These are phyloP conservation scores for Limnephilus auricula DNA, from an alignment of 2,888 invertebrate genomes.

Conservation along the genomic window DNA sequence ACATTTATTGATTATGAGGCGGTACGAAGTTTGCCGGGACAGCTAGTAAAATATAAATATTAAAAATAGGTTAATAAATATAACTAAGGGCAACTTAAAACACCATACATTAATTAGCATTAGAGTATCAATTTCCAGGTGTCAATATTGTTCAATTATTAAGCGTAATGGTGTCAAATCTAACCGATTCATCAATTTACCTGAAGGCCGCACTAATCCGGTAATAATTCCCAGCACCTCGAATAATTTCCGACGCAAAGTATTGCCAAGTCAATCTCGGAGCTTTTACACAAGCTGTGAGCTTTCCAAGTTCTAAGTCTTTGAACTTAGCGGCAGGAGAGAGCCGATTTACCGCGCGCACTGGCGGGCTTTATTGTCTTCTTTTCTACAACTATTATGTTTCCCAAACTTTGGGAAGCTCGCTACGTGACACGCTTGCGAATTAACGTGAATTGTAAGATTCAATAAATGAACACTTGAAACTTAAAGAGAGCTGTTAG, in stretches of 20 bases:
- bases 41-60: too few relatives aligned
- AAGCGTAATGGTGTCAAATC: not conserved
- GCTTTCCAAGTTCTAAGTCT: conserved; percentile 51
- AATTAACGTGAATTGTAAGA: not conserved
- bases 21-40: too few relatives aligned
- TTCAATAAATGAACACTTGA: not conserved
- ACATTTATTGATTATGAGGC: too few relatives aligned
- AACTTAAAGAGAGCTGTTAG: not conserved
- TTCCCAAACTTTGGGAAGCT: conserved; percentile 3
- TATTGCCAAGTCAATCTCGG: conserved; percentile 47
- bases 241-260: conserved; percentile 33
- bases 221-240: conserved; percentile 22
- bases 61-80: too few relatives aligned
- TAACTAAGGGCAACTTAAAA: too few relatives aligned
- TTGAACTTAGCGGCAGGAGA: conserved; percentile 38
- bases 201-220: not conserved
- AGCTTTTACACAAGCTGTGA: conserved; percentile 28
- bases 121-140: not conserved
- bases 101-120: not conserved
- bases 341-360: conserved; percentile 46
- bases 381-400: not conserved
- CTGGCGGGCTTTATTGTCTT: conserved; percentile 43
- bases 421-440: conserved; percentile 7
- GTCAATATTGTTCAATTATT: not conserved
- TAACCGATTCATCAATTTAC: not conserved